Base-by-base conservation (phyloP, 2,888 invertebrate species). In the Agrotis puta region DNA sequence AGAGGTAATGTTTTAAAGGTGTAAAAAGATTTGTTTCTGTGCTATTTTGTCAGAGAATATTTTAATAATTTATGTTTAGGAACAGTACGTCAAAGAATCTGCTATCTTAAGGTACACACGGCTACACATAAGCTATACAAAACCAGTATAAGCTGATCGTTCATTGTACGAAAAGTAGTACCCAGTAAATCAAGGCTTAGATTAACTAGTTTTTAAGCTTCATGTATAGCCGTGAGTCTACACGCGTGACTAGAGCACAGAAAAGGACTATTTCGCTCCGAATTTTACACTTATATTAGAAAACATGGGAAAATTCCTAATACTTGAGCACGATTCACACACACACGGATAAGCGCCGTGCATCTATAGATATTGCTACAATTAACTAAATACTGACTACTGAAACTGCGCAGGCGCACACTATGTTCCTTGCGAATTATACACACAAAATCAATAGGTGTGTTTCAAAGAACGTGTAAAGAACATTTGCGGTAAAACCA, bases 401-500 rank as follows among this genome's bases (percentile, higher is more conserved):
- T n/a, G n/a, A n/a, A n/a, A n/a, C n/a, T n/a, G 71, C 54, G 61
- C 2, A 45, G 9, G 27, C 56, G 20, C 45, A 63, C 3, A 43
- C 18, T 7, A 39, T 2, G 9, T 63, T 22, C 43, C 39, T 11
- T 5, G 11, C 9, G 4, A 11, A 11, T 39, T 39, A 39, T 39
- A 39, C 9, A 39, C 39, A 33, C 6, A 27, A 33, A 33, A 1
- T 7, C 33, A 47, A 22, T 22, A 14, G 11, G 47, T 24, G 67
- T 47, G 22, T 13, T 45, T 47, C 18, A 13, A 24, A 11, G 2
- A 39, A 53, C 2, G 11, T 20, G 4, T 66, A 22, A 70, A 4
- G 11, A 45, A 45, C 33, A 2, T n/a, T 33, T 6, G 13, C 27
- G 61, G n/a, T 74, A 22, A 47, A 67, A 67, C 33, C 57, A 68